phyloP scores from a whole-genome alignment of 2,797 vertebrate species.

The Cyclura pinguis region DNA sequence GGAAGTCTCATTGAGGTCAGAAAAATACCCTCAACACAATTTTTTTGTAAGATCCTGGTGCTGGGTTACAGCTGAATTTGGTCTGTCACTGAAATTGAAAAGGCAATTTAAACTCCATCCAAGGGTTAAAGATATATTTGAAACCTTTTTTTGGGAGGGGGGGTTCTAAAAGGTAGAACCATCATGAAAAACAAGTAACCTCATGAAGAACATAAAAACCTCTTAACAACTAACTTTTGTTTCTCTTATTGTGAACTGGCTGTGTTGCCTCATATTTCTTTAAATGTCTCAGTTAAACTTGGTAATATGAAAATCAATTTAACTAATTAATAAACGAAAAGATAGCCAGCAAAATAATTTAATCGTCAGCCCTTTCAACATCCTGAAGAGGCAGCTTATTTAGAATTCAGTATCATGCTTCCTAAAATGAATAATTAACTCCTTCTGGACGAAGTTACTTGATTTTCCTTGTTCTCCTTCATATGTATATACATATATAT shows the following conservation, averaged over 20 bases:
- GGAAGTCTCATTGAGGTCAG: no score
- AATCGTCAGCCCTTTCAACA: not conserved
- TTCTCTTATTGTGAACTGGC: not conserved
- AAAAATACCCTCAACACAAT: no score
- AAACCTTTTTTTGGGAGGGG: no score
- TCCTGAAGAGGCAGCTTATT: not conserved
- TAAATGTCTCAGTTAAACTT: not conserved
- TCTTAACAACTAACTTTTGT: not conserved
- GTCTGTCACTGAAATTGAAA: not conserved
- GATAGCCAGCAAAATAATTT: no score
- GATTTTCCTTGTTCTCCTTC: not conserved
- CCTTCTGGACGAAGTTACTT: not conserved
- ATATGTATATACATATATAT: not conserved
- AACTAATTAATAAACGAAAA: not conserved
- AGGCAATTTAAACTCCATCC: not conserved
- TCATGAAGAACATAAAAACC: not conserved
- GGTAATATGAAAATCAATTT: not conserved
- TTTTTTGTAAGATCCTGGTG: no score
- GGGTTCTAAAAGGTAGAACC: not conserved
- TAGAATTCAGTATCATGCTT: not conserved
- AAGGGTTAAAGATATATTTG: not conserved
- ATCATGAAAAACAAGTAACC: not conserved
- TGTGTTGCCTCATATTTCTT: not conserved
- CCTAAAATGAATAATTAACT: not conserved
- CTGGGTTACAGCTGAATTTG: no score